Evolutionary conservation across 2,888 invertebrate species (phyloP).

Genomic region (Tricholauxania praeusta): DNA sequence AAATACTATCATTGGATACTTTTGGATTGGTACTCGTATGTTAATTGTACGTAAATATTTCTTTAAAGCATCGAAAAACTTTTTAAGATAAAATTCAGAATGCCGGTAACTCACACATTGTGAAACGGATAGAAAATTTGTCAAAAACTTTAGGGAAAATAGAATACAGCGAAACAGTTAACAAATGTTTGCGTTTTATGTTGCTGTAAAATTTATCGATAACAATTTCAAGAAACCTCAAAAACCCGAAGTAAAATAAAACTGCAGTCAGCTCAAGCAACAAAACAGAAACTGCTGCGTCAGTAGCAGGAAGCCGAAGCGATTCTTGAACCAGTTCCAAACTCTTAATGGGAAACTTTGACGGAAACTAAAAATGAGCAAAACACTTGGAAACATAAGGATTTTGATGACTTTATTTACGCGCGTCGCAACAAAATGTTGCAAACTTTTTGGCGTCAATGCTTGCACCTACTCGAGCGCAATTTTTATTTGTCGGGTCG

Average conservation of each 20-base stretch:
- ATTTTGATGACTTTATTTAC: constrained; percentile 38
- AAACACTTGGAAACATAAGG: constrained; percentile 33
- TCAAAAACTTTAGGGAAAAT: not conserved
- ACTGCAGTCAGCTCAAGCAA: constrained; percentile 2
- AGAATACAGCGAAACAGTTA: not conserved
- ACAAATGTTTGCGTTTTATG: not conserved
- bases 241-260: constrained; percentile 5
- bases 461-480: constrained; percentile 20
- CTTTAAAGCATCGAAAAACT: not conserved
- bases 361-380: constrained; percentile 34
- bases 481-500: constrained; percentile 10
- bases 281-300: constrained; percentile 9
- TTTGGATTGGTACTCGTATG: no score
- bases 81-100: not conserved
- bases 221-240: not conserved
- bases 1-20: no score
- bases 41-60: no score
- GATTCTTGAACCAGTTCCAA: constrained; percentile 29
- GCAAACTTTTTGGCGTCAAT: constrained; percentile 33
- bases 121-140: not conserved
- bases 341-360: constrained; percentile 24
- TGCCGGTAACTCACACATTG: not conserved
- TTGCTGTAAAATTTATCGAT: constrained; percentile 6
- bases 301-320: constrained; percentile 1
- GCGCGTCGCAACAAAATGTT: constrained; percentile 25